Percentiles rank a stretch among this genome's conserved stretches.
Evolutionary conservation across 2,888 invertebrate species (phyloP).

Genomic region (Eupelmus urozonus): DNA sequence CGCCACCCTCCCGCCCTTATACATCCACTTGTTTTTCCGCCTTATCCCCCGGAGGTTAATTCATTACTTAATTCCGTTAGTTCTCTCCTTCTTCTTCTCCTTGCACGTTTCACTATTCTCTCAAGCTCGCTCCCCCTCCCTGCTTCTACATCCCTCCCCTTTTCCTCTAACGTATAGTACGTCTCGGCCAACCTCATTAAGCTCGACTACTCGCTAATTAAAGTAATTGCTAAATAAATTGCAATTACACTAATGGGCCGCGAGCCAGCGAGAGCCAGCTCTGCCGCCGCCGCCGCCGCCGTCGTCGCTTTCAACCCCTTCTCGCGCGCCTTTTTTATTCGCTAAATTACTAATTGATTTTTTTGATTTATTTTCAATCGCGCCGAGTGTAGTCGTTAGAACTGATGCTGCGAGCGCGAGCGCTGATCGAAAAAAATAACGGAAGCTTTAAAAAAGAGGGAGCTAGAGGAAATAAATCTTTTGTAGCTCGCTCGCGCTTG

Average conservation of each 20-base stretch:
- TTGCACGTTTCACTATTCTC: conserved; percentile 54
- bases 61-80: conserved; percentile 77
- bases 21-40: conserved; percentile 76
- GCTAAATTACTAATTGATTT: conserved; percentile 55
- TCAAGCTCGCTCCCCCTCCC: conserved; percentile 47
- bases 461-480: conserved; percentile 41
- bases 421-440: conserved; percentile 39
- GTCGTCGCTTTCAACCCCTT: conserved; percentile 35
- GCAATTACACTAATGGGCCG: conserved; percentile 76
- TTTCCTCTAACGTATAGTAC: conserved; percentile 56
- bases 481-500: conserved; percentile 28
- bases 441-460: conserved; percentile 24
- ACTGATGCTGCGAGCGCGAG: background rate
- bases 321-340: background rate
- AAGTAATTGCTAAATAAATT: conserved; percentile 77
- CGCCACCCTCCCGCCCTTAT: conserved; percentile 62
- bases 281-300: conserved; percentile 13
- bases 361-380: conserved; percentile 59
- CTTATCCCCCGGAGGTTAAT: conserved; percentile 75
- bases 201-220: conserved; percentile 74
- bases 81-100: conserved; percentile 58
- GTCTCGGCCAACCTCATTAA: conserved; percentile 68
- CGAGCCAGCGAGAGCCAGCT: conserved; percentile 48
- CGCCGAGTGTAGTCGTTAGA: conserved; percentile 39
- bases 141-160: conserved; percentile 60